Evolutionary conservation across 2,797 vertebrate genomes (phyloP), one percentile per base, ranked within the genome.

Genomic region (Loris lydekkerianus): DNA sequence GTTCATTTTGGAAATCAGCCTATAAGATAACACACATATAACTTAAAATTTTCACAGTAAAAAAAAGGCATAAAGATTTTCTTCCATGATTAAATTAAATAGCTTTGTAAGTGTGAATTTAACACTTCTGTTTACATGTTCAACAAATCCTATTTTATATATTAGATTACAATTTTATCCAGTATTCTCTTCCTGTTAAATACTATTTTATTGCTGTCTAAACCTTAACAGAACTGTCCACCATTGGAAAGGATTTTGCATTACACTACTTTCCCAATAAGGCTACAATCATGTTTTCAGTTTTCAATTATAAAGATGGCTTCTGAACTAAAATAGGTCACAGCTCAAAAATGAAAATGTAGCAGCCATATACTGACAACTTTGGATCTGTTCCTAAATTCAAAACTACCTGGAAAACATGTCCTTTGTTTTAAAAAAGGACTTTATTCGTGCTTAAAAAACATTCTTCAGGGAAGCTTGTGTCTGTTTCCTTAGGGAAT

Each of bases 381-480:
- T 69, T 53, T 56, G 83, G 46, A 69, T 93, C 84, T 95, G 14
- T 82, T 91, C 81, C 75, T 89, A 49, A 82, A 87, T 65, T 85
- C 69, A 92, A 58, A 92, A 77, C 83, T 87, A 96, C 96, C 94
- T 97, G 97, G 97, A 98, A 96, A 96, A 97, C 97, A 92, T 97
- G 96, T 85, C 97, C 95, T 93, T 97, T 98, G 77, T 69, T 43
- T 2, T 7, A 69, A 70, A 97, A 97, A 97, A 93, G 94, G 67
- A 85, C 25, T 84, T 98, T 95, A 95, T 98, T 97, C 97, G 96
- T 94, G 96, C 97, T 97, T 96, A 96, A 67, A 2, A 65, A 87
- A 97, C 97, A 96, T 80, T 98, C 95, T 98, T 92, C 90, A 97
- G 96, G 97, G 97, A 97, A 96, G 97, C 96, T 95, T 95, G 69